A percentile compares a stretch with the other conserved stretches of the same genome.
Conservation (phyloP, 1,140 invertebrate species). For the Mizuhopecten yessoensis region DNA sequence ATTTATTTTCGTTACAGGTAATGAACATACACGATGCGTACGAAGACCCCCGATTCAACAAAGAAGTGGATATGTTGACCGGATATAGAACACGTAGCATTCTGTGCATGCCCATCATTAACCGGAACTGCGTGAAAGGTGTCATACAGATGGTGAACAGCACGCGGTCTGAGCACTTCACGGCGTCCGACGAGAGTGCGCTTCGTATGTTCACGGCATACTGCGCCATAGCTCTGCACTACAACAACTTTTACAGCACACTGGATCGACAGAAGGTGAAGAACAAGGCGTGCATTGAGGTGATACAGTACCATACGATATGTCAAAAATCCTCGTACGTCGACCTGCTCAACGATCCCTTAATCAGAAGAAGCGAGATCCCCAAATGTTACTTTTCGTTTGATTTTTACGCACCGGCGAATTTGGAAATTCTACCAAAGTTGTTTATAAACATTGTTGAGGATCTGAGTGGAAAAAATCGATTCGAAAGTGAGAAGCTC, state of each 20-base stretch:
- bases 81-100: constrained; percentile 88
- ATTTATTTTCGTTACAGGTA: constrained; percentile 75
- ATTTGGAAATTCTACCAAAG: constrained; percentile 43
- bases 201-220: constrained; percentile 65
- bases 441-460: constrained; percentile 44
- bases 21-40: constrained; percentile 92
- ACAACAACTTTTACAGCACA: constrained; percentile 58
- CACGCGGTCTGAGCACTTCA: constrained; percentile 54
- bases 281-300: constrained; percentile 65
- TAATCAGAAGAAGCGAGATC: background rate
- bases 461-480: constrained; percentile 44
- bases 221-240: constrained; percentile 63
- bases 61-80: constrained; percentile 88
- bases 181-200: constrained; percentile 58
- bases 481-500: constrained; percentile 56
- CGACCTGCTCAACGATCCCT: background rate
- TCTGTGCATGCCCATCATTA: constrained; percentile 63
- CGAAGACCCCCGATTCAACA: constrained; percentile 94
- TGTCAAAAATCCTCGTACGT: constrained; percentile 56
- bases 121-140: constrained; percentile 58
- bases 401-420: constrained; percentile 23
- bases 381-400: constrained; percentile 14
- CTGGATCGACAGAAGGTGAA: constrained; percentile 51
- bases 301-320: constrained; percentile 61
- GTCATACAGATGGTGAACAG: constrained; percentile 65